Percentiles rank a stretch among this genome's conserved stretches.
These are phyloP conservation scores for Capromys pilorides DNA, from an alignment of 2,797 vertebrate genomes.

Conservation along the genomic window DNA sequence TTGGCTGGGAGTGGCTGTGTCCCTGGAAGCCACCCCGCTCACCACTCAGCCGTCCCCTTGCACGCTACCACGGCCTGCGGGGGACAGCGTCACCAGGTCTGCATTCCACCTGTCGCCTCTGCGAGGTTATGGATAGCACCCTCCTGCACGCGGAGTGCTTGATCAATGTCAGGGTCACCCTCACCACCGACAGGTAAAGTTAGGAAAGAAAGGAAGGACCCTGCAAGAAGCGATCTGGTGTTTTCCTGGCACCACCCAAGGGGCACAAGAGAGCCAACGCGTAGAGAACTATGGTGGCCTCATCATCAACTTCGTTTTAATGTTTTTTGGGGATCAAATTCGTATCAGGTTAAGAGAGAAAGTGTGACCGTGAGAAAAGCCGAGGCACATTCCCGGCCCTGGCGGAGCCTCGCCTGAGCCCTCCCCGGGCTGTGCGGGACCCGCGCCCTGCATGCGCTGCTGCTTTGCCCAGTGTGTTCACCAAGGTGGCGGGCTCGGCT, in stretches of 20 bases:
- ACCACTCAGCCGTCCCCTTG: background rate
- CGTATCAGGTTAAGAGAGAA: too few relatives aligned
- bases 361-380: too few relatives aligned
- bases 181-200: background rate
- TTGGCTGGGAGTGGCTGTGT: background rate
- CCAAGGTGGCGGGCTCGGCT: too few relatives aligned
- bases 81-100: too few relatives aligned
- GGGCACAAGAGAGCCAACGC: background rate
- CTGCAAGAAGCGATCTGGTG: background rate
- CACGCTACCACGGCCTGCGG: background rate
- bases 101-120: background rate
- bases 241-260: background rate
- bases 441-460: too few relatives aligned
- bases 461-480: too few relatives aligned
- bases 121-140: background rate
- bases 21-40: conserved; percentile 5
- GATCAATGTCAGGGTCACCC: background rate
- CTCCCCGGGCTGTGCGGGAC: too few relatives aligned
- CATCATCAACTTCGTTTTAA: too few relatives aligned
- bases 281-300: background rate
- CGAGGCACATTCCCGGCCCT: too few relatives aligned
- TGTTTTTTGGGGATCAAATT: too few relatives aligned
- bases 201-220: background rate
- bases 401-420: too few relatives aligned
- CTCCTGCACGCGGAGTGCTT: background rate